These are phyloP conservation scores for Zelleria hepariella DNA, from an alignment of 2,888 invertebrate genomes.

Conservation along the genomic window DNA sequence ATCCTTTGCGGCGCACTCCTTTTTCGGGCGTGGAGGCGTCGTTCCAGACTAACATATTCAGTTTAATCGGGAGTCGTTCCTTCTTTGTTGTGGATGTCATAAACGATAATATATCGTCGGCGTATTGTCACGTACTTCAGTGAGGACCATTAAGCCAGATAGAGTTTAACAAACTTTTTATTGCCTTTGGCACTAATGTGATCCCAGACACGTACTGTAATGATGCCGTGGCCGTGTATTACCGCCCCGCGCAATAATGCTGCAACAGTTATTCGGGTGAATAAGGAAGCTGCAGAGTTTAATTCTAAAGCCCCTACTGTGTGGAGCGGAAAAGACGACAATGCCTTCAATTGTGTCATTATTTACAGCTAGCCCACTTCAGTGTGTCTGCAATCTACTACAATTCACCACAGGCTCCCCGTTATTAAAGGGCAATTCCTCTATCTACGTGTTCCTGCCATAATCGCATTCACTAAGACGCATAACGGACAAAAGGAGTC, in stretches of 20 bases:
- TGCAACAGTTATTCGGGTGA: background rate
- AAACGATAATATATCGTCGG: slow-evolving; percentile 10
- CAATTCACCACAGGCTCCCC: slow-evolving; percentile 52
- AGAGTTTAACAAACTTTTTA: background rate
- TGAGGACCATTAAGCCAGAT: background rate
- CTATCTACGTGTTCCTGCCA: slow-evolving; percentile 56
- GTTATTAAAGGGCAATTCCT: slow-evolving; percentile 66
- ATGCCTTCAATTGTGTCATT: slow-evolving; percentile 55
- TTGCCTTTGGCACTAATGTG: background rate
- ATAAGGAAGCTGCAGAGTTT: background rate
- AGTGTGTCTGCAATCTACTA: slow-evolving; percentile 59
- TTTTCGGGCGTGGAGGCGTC: background rate
- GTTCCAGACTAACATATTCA: background rate
- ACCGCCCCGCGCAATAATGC: background rate
- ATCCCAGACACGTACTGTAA: background rate
- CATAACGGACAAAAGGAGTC: slow-evolving; percentile 28
- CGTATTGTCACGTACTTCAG: slow-evolving; percentile 10
- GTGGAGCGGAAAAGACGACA: slow-evolving; percentile 16
- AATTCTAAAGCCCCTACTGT: slow-evolving; percentile 5
- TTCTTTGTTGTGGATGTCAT: background rate
- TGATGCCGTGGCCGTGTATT: background rate
- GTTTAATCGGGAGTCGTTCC: background rate
- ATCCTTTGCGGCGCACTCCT: background rate
- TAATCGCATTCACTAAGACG: slow-evolving; percentile 48
- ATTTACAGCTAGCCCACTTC: slow-evolving; percentile 61